Conservation (phyloP, 2,888 invertebrate genomes). For the Cephus nigrinus region DNA sequence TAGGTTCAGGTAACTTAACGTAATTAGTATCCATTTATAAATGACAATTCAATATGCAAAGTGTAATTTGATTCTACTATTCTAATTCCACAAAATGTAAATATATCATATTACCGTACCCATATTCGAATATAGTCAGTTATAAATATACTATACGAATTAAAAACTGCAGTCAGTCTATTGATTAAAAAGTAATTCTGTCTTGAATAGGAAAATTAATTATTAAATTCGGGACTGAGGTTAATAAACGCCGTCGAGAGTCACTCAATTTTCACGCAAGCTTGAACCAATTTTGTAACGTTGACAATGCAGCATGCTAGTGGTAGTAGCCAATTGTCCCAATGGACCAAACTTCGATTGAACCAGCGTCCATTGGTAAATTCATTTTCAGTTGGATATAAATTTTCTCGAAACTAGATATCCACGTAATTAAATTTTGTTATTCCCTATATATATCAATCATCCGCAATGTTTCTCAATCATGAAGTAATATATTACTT, state of each 20-base stretch:
- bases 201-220: not conserved
- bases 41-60: not conserved
- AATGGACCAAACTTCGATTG: not conserved
- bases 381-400: not conserved
- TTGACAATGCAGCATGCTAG: not conserved
- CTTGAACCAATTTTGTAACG: not conserved
- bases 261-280: not conserved
- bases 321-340: not conserved
- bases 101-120: not conserved
- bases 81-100: not conserved
- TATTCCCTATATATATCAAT: not conserved
- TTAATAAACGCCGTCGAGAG: not conserved
- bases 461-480: not conserved
- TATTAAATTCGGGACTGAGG: not conserved
- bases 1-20: not conserved
- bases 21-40: not conserved
- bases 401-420: not conserved
- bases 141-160: not conserved
- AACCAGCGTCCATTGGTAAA: not conserved
- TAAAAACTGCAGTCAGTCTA: not conserved
- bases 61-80: not conserved
- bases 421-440: not conserved
- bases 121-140: not conserved
- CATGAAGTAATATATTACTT: not conserved
- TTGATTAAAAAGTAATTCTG: not conserved